Base-by-base conservation (phyloP, 2,113 vertebrate genomes). In the Sander vitreus region DNA sequence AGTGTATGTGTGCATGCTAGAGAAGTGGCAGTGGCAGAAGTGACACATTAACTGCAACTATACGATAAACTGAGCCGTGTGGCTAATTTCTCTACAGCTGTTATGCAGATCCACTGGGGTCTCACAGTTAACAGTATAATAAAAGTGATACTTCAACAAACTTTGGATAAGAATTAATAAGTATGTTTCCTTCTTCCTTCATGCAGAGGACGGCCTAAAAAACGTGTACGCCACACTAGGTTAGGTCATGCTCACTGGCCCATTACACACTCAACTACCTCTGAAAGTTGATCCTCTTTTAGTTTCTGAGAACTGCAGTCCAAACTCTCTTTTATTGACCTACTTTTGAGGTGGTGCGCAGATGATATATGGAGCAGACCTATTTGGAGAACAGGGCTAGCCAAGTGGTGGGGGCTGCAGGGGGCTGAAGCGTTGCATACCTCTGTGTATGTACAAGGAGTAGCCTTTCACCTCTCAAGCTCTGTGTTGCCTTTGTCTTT, bases 291-390 rank as follows among this genome's bases (percentile, higher is more conserved):
- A 58, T 80, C 71, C 78, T 74, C 68, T 71, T 87, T 85, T 69
- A 85, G 68, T 85, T 85, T 79, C 73, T 70, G 68, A 85, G 63
- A 85, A 80, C 78, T 60, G 15, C 81, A 65, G 76, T 69, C 75
- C 78, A 81, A 92, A 91, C 51, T 86, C 76, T 74, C 83, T 76
- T 93, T 92, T 89, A 91, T 83, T 94, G 93, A 93, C 94, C 93
- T 93, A 94, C 90, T 93, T 95, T 92, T 50, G 69, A 87, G 78
- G 77, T 84, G 81, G 87, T 62, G 85, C 73, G 78, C 66, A 15
- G 82, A 90, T 93, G 93, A 94, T 92, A 91, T 89, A 91, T 92
- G 82, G 78, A 73, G 77, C 83, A 78, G 83, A 74, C 80, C 60
- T 77, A 85, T 84, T 88, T 54, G 66, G 83, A 80, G 60, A 84